Base-by-base conservation (phyloP, 2,888 invertebrate genomes). In the Dyspetes luteomarginatus region DNA sequence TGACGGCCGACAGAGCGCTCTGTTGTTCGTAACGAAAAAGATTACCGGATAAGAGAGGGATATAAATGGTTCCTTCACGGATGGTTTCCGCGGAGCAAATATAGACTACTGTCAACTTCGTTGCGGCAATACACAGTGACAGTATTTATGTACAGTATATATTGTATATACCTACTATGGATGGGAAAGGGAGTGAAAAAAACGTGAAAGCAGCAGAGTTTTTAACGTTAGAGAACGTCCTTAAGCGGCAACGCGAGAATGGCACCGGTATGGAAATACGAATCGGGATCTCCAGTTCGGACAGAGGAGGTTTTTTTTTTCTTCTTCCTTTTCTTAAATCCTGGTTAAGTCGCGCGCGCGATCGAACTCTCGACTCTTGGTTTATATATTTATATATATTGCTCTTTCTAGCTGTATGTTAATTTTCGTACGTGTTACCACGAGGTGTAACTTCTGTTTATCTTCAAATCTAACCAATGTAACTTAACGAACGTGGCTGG, bases 361-460 rank as follows among this genome's bases (percentile, higher is more conserved):
- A 71, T 80, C 76, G 76, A 76, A 76, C 62, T 67, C 26, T 45
- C 62, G 12, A 64, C 50, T 76, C 19, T 22, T 60, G 52, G 36
- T 15, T 45, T 60, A 28, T 9, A 55, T 41, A 30, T 36, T 24
- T 41, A 28, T 64, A 52, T 71, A 55, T 64, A 69, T 17, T 48
- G 56, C 24, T 64, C 41, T 55, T 50, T 67, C 41, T 64, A 28
- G 50, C 75, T 64, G 36, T 89, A 90, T 90, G 90, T 89, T 90
- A 90, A 90, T 90, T 89, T 83, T 85, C 85, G 79, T 86, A 87
- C 89, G 89, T 89, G 90, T 90, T 88, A 88, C 87, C 84, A 84
- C 84, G 86, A 90, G 90, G 89, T 90, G 90, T 90, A 90, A 90
- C 90, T 90, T 90, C 89, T 87, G 90, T 90, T 90, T 90, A 90